Conservation (phyloP, 1,140 invertebrate species). For the Micrasema longulum region DNA sequence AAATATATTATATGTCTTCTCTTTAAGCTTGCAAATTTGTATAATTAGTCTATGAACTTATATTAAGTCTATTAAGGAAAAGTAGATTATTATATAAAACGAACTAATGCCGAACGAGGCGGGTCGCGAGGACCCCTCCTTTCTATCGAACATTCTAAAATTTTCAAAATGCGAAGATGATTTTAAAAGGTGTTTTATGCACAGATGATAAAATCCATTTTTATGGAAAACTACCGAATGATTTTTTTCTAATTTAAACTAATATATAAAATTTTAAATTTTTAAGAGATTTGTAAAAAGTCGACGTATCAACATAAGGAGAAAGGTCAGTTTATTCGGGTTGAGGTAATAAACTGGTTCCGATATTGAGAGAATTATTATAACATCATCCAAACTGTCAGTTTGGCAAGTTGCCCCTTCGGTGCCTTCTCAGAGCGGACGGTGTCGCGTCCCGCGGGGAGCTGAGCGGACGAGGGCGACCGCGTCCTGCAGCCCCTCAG, state of each 20-base stretch:
- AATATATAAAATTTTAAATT: constrained; percentile 47
- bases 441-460: constrained; percentile 49
- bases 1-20: constrained; percentile 52
- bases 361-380: constrained; percentile 27
- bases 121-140: not conserved
- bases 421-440: constrained; percentile 21
- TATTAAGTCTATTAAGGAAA: constrained; percentile 41
- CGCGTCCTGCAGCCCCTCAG: constrained; percentile 55
- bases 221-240: constrained; percentile 49
- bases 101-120: constrained; percentile 25
- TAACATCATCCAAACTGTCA: constrained; percentile 38
- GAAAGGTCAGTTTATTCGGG: constrained; percentile 33
- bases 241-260: constrained; percentile 51
- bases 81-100: constrained; percentile 44
- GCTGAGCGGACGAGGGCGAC: constrained; percentile 44
- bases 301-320: constrained; percentile 42
- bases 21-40: constrained; percentile 53
- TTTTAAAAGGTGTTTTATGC: constrained; percentile 53
- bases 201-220: constrained; percentile 51
- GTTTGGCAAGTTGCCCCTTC: constrained; percentile 24
- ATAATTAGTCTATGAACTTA: constrained; percentile 48
- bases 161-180: constrained; percentile 45
- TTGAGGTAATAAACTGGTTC: constrained; percentile 31
- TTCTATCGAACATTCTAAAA: constrained; percentile 28
- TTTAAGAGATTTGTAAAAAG: constrained; percentile 39